Conservation (phyloP, 2,113 vertebrate species). For the Odontophorus gujanensis region DNA sequence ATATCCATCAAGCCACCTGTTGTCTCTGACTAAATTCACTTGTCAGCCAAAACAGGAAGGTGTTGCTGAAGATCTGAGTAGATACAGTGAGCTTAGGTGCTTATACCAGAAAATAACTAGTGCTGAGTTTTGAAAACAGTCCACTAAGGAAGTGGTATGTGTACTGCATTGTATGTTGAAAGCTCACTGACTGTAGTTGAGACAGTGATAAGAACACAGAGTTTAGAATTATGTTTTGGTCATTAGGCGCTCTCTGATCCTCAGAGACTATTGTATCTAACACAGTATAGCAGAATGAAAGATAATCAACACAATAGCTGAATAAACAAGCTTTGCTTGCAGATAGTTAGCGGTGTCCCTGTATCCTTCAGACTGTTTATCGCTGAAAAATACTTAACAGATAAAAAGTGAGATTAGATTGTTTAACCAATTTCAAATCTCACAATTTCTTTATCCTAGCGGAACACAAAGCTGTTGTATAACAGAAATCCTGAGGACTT, state of each 20-base stretch:
- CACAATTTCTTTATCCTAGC: neutral
- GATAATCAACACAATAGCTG: neutral
- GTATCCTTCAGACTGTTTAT: neutral
- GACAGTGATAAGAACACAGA: neutral
- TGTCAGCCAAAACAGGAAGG: neutral
- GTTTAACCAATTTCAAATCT: neutral
- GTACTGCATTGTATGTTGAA: neutral
- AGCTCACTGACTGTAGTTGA: neutral
- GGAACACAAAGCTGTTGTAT: accelerated
- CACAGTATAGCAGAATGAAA: neutral
- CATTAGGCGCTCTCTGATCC: neutral
- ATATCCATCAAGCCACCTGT: neutral
- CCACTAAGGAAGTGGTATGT: neutral
- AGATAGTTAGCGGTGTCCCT: neutral
- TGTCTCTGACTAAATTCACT: neutral
- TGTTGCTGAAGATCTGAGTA: neutral
- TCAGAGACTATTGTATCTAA: neutral
- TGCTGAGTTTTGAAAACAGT: neutral
- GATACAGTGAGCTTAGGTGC: neutral
- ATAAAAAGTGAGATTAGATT: neutral
- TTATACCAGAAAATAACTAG: neutral
- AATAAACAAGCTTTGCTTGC: neutral
- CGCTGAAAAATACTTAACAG: neutral
- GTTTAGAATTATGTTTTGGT: neutral
- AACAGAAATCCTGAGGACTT: neutral